phyloP scores from a whole-genome alignment of 2,888 invertebrate species.

The Agrotis ipsilon region DNA sequence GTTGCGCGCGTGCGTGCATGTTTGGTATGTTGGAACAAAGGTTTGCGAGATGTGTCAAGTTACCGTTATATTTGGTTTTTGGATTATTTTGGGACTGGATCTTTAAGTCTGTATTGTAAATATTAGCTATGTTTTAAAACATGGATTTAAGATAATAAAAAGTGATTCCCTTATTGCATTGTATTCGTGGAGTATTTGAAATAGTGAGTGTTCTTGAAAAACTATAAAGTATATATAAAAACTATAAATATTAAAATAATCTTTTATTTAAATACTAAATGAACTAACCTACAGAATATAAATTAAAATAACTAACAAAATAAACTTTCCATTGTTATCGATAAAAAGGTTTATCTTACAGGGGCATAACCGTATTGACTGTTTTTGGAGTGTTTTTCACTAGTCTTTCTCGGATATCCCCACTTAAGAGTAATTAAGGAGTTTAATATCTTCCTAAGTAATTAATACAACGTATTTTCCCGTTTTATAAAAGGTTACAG shows the following conservation, averaged over 20 bases:
- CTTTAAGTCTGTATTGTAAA: background rate
- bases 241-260: slow-evolving; percentile 21
- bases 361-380: slow-evolving; percentile 31
- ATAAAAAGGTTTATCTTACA: slow-evolving; percentile 27
- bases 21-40: slow-evolving; percentile 45
- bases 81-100: too few species aligned
- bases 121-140: background rate
- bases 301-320: slow-evolving; percentile 15
- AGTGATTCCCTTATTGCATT: too few species aligned
- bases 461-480: slow-evolving; percentile 20
- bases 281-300: too few species aligned
- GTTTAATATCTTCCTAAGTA: background rate
- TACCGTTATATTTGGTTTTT: background rate
- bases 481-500: background rate
- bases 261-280: too few species aligned
- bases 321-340: slow-evolving; percentile 12
- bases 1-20: slow-evolving; percentile 27
- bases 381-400: background rate
- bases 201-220: background rate
- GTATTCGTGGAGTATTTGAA: too few species aligned
- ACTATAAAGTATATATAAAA: background rate
- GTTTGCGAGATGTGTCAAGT: slow-evolving; percentile 6
- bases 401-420: slow-evolving; percentile 11
- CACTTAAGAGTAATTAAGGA: background rate
- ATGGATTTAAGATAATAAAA: background rate